phyloP scores from a whole-genome alignment of 2,888 invertebrate genomes.

The Drosophila seclusa region DNA sequence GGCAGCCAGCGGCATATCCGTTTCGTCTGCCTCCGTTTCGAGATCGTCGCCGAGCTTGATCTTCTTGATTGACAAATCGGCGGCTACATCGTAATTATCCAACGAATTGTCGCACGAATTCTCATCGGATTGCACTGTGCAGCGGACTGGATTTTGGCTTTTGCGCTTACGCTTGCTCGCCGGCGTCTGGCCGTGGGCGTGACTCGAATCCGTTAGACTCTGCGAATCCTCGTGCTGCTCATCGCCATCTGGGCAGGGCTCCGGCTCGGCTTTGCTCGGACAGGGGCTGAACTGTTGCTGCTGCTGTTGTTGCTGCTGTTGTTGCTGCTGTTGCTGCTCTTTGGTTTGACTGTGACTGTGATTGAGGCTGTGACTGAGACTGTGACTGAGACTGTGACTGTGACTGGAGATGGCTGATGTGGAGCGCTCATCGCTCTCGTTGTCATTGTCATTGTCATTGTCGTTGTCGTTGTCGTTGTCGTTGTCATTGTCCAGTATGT shows the following conservation, averaged over 20 bases:
- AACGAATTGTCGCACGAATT: constrained; percentile 83
- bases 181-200: constrained; percentile 76
- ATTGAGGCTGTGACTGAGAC: constrained; percentile 86
- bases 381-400: constrained; percentile 85
- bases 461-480: constrained; percentile 77
- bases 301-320: constrained; percentile 84
- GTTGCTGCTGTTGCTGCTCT: constrained; percentile 77
- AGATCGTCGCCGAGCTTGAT: constrained; percentile 39
- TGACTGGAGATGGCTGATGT: constrained; percentile 86
- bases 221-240: constrained; percentile 88
- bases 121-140: constrained; percentile 86
- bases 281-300: constrained; percentile 56
- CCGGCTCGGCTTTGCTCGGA: constrained; percentile 27
- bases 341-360: constrained; percentile 59
- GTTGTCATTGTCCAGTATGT: constrained; percentile 75
- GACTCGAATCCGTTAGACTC: constrained; percentile 79
- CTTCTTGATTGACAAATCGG: constrained; percentile 83
- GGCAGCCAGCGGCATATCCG: constrained; percentile 7
- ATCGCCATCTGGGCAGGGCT: constrained; percentile 60
- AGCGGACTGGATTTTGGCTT: constrained; percentile 93
- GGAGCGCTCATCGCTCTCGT: constrained; percentile 71
- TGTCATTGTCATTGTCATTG: constrained; percentile 83
- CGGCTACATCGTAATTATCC: constrained; percentile 81
- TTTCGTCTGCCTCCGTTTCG: constrained; percentile 6
- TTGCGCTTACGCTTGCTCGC: constrained; percentile 93